Evolutionary conservation across 2,888 invertebrate species (phyloP).

Genomic region (Serrognathus titanus): DNA sequence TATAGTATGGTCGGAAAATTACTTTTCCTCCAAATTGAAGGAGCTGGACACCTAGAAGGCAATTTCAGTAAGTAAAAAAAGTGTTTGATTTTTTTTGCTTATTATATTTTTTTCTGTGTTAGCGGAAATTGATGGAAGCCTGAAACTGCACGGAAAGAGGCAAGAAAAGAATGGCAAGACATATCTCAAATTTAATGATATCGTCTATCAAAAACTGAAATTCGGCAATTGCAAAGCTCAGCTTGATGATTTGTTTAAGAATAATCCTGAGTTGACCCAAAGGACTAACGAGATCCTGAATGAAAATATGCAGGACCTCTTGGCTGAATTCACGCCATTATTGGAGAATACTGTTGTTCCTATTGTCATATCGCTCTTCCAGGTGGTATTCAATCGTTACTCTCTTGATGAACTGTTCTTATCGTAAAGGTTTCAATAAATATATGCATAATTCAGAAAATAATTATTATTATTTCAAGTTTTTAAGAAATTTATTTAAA

Average conservation of each 20-base stretch:
- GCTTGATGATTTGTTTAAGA: conserved; percentile 29
- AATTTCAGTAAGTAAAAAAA: conserved; percentile 49
- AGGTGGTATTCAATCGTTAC: conserved; percentile 23
- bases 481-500: no score
- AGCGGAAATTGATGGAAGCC: conserved; percentile 47
- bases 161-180: conserved; percentile 6
- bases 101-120: conserved; percentile 16
- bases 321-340: conserved; percentile 28
- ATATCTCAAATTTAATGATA: conserved; percentile 14
- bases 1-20: conserved; percentile 51
- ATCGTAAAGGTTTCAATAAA: no score
- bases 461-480: no score
- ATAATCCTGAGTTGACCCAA: conserved; percentile 28
- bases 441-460: no score
- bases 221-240: conserved; percentile 22
- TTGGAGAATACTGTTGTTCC: conserved; percentile 24
- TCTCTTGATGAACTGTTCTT: conserved; percentile 25
- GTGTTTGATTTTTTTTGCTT: not conserved
- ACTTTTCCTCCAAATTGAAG: conserved; percentile 48
- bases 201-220: conserved; percentile 20
- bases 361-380: conserved; percentile 19
- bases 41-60: conserved; percentile 48
- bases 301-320: conserved; percentile 27
- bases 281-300: conserved; percentile 28
- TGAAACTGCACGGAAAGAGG: conserved; percentile 24